phyloP scores from a whole-genome alignment of 2,888 invertebrate genomes.

The Tuta absoluta region DNA sequence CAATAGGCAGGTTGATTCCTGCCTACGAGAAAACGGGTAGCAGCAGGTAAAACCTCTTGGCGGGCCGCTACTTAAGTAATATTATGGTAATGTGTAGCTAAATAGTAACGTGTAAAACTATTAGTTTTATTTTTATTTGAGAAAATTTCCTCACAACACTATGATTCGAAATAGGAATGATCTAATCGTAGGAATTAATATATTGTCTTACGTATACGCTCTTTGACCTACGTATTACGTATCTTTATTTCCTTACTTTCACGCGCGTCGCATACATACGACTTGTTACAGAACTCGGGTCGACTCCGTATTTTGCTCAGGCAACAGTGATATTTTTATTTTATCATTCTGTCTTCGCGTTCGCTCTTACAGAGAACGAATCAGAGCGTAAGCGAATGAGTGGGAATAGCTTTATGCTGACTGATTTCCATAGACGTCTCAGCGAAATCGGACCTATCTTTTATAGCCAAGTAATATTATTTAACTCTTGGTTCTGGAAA shows the following conservation, averaged over 20 bases:
- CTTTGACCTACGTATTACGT: slow-evolving; percentile 3
- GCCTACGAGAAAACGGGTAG: too few relatives aligned
- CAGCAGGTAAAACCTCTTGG: too few relatives aligned
- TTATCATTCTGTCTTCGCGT: slow-evolving; percentile 4
- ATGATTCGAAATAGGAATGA: too few relatives aligned
- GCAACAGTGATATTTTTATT: slow-evolving; percentile 2
- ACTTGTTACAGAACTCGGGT: neutral
- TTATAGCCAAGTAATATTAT: neutral
- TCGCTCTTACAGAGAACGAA: slow-evolving; percentile 42
- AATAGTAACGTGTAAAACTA: too few relatives aligned
- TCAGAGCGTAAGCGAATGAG: slow-evolving; percentile 55
- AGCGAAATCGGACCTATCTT: neutral
- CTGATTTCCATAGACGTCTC: slow-evolving; percentile 38
- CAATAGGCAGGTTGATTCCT: too few relatives aligned
- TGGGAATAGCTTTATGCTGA: slow-evolving; percentile 50
- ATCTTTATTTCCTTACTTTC: slow-evolving; percentile 2
- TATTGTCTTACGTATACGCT: neutral
- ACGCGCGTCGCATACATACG: slow-evolving; percentile 8
- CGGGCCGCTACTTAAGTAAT: too few relatives aligned
- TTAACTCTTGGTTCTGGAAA: neutral
- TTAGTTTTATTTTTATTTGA: too few relatives aligned
- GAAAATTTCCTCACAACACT: too few relatives aligned
- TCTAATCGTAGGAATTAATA: too few relatives aligned
- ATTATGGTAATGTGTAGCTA: too few relatives aligned
- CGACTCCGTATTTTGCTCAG: slow-evolving; percentile 10